These are phyloP conservation scores for Bucorvus abyssinicus DNA, from an alignment of 2,797 vertebrate genomes.

Conservation along the genomic window DNA sequence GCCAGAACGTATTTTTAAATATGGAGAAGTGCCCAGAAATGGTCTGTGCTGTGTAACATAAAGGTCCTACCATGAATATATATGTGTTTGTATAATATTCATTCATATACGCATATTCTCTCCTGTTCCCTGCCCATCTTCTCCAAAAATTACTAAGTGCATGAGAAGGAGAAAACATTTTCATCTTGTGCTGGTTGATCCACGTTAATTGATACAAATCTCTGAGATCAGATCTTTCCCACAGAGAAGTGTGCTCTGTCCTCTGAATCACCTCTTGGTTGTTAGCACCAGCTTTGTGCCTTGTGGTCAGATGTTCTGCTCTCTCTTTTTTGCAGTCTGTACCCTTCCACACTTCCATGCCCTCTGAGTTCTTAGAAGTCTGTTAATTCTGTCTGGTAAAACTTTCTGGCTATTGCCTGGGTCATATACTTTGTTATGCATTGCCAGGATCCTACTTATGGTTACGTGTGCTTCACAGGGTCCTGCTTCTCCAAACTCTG, in stretches of 20 bases:
- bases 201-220: neutral
- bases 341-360: neutral
- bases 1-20: constrained; percentile 12
- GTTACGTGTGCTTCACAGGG: neutral
- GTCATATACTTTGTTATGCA: neutral
- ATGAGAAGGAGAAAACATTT: neutral
- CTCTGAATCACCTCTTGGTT: neutral
- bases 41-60: neutral
- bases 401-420: neutral
- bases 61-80: neutral
- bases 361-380: neutral
- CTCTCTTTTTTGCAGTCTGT: neutral
- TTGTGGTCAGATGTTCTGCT: neutral
- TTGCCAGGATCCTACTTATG: neutral
- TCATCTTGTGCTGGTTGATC: fast-evolving
- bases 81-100: neutral
- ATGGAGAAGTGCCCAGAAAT: constrained; percentile 3
- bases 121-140: neutral
- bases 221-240: neutral
- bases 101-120: neutral
- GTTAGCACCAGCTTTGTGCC: neutral
- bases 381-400: neutral
- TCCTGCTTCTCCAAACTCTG: neutral
- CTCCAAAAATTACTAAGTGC: neutral
- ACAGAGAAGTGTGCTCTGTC: neutral